Conservation (phyloP, 2,113 vertebrate genomes). For the Ifrita kowaldi region DNA sequence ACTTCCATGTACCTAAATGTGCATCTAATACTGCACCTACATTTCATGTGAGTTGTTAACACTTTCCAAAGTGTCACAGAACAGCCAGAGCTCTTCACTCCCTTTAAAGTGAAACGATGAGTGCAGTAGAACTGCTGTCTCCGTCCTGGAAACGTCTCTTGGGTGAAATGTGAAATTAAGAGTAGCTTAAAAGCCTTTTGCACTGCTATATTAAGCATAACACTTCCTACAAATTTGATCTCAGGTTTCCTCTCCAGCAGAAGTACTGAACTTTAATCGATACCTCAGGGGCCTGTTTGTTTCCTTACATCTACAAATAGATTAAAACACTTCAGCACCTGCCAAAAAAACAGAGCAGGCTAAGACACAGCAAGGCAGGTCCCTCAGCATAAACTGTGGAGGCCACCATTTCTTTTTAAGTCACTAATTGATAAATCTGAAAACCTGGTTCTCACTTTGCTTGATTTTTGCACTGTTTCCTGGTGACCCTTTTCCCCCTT, state of each 20-base stretch:
- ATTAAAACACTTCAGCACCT: not conserved
- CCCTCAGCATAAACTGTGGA: not conserved
- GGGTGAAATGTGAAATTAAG: not conserved
- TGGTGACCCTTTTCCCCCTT: not conserved
- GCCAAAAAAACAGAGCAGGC: not conserved
- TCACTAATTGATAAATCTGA: not conserved
- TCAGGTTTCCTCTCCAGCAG: not conserved
- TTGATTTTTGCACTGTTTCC: not conserved
- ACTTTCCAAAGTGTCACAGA: not conserved
- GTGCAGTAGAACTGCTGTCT: not conserved
- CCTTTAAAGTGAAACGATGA: not conserved
- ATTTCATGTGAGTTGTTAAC: not conserved
- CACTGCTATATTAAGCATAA: not conserved
- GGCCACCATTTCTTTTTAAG: not conserved
- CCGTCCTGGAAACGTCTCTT: not conserved
- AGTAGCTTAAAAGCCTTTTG: not conserved
- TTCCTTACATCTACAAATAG: not conserved
- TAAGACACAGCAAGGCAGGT: not conserved
- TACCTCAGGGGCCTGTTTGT: not conserved
- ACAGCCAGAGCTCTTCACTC: not conserved
- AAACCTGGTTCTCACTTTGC: not conserved
- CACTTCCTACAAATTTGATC: not conserved
- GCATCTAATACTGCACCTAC: not conserved
- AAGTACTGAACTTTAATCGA: not conserved
- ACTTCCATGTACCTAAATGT: fast-evolving